Conservation (phyloP, 2,113 vertebrate species). For the Paralichthys olivaceus region DNA sequence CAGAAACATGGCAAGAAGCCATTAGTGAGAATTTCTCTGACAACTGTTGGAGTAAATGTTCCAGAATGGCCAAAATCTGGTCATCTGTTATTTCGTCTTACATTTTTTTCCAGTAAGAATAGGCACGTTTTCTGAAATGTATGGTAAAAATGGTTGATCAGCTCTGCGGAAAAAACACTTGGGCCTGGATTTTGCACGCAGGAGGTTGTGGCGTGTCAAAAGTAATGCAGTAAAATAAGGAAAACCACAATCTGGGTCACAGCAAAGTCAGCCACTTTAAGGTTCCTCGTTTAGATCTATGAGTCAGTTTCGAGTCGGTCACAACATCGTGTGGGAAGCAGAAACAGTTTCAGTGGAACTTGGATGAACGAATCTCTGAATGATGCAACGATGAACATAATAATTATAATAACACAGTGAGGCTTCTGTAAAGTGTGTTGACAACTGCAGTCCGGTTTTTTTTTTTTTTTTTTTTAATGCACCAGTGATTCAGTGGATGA, state of each 20-base stretch:
- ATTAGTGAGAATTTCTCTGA: too few relatives aligned
- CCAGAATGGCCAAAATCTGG: too few relatives aligned
- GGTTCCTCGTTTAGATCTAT: not conserved
- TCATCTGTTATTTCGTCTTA: too few relatives aligned
- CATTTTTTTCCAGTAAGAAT: too few relatives aligned
- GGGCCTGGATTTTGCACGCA: too few relatives aligned
- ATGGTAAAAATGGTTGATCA: too few relatives aligned
- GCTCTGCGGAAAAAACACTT: too few relatives aligned
- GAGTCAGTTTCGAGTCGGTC: not conserved
- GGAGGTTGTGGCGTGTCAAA: not conserved
- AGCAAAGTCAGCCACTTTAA: not conserved
- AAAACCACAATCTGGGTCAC: not conserved
- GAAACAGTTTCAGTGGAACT: slow-evolving; percentile 8
- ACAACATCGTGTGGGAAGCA: fast-evolving
- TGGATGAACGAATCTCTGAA: not conserved
- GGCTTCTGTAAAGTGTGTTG: not conserved
- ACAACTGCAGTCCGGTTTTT: not conserved
- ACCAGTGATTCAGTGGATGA: slow-evolving; percentile 20
- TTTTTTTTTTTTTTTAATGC: not conserved
- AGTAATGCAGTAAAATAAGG: too few relatives aligned
- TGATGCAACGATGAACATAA: slow-evolving; percentile 4
- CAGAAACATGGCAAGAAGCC: too few relatives aligned
- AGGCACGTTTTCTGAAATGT: too few relatives aligned
- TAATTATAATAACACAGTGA: not conserved
- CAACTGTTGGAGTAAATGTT: too few relatives aligned